Conservation (phyloP, 2,888 invertebrate species). For the Philonicus albiceps region DNA sequence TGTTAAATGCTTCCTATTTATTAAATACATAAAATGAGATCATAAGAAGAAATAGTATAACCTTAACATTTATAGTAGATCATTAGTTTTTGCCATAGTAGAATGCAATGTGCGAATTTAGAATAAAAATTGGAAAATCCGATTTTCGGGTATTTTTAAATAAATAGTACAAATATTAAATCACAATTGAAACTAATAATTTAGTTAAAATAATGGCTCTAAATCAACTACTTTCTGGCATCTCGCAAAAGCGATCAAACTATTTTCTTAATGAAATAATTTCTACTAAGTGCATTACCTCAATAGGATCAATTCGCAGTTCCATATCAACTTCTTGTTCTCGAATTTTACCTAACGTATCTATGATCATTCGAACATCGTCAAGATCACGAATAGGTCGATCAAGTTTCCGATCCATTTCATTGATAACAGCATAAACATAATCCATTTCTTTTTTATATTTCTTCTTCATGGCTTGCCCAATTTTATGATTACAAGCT, state of each 20-base stretch:
- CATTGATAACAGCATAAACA: conserved; percentile 88
- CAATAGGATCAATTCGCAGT: conserved; percentile 89
- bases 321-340: conserved; percentile 97
- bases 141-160: too few relatives aligned
- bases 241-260: not conserved
- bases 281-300: conserved; percentile 65
- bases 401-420: conserved; percentile 88
- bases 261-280: not conserved
- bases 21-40: not conserved
- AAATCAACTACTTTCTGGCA: too few relatives aligned
- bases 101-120: too few relatives aligned
- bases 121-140: too few relatives aligned
- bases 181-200: too few relatives aligned
- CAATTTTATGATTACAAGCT: conserved; percentile 81
- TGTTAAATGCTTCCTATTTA: conserved; percentile 86
- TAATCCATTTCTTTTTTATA: conserved; percentile 93
- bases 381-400: conserved; percentile 90
- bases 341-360: conserved; percentile 88
- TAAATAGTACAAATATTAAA: too few relatives aligned
- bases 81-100: too few relatives aligned
- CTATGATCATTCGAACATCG: conserved; percentile 93
- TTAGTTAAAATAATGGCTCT: too few relatives aligned
- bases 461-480: conserved; percentile 87
- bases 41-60: too few relatives aligned
- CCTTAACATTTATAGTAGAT: too few relatives aligned